Base-by-base conservation (phyloP, 2,888 invertebrate genomes). In the Ormia ochracea region DNA sequence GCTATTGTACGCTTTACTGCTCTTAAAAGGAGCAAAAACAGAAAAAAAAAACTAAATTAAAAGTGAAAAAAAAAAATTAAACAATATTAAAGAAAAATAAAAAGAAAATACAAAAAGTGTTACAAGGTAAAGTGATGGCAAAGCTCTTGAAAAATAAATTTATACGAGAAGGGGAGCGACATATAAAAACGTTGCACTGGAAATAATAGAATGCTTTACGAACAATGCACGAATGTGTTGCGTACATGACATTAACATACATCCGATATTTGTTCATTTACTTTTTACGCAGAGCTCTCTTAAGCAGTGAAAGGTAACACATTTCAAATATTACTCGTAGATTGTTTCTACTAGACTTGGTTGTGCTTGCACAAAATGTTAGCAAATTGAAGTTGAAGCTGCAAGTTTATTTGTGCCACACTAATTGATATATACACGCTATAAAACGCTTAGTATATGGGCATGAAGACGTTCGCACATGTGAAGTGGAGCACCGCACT, bases 91-190 rank as follows among this genome's bases (percentile, higher is more conserved):
- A 41, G 33, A 52, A 61, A 5, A 12, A 28, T 26, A 58, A 50
- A 58, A 41, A 70, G 10, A 59, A 70, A 50, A 70, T 50, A 36
- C 31, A 63, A 69, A 73, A 61, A 78, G 78, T 74, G 69, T 79
- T 79, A 78, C 78, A 78, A 78, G 78, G 74, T 74, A 69, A 78
- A 74, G 63, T 59, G 74, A 56, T 78, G 66, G 72, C 78, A 73
- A 73, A 73, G 73, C 68, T 63, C 73, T 78, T 73, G 68, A 78
- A 78, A 59, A 56, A 48, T 45, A 23, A 31, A 61, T 43, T 33
- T 54, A 28, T 66, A 43, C 33, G 21, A 5, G 5, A 45, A 54
- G 36, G 28, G 41, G 21, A 31, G 31, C 17, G 12, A 10, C 9
- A 63, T 12, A 63, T 45, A 36, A 50, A 50, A 23, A 14, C 7